phyloP scores from a whole-genome alignment of 2,888 invertebrate genomes.

The Dolomedes plantarius region DNA sequence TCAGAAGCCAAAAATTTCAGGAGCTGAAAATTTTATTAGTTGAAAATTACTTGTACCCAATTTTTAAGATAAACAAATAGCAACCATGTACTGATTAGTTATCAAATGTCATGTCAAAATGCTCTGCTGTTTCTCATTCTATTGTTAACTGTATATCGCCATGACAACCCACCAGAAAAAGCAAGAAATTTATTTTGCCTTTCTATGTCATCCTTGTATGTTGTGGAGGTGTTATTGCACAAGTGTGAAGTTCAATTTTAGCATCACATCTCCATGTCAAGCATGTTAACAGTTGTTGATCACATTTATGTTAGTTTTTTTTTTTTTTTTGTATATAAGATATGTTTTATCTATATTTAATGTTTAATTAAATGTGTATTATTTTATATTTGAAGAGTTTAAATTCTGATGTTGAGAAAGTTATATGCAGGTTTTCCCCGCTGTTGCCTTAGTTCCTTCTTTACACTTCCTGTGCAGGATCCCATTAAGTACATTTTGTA shows the following conservation, averaged over 20 bases:
- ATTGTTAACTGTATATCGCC: background rate
- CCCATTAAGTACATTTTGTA: background rate
- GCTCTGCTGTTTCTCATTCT: background rate
- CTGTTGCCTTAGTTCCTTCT: background rate
- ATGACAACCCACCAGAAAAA: background rate
- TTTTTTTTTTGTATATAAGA: slow-evolving; percentile 54
- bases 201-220: background rate
- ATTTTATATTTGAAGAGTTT: slow-evolving; percentile 47
- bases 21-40: too few species aligned
- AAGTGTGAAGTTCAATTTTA: slow-evolving; percentile 32
- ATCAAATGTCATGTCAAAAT: slow-evolving; percentile 9
- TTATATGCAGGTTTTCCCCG: background rate
- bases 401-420: background rate
- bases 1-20: too few species aligned
- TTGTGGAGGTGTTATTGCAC: slow-evolving; percentile 30
- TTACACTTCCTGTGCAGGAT: background rate
- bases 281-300: background rate
- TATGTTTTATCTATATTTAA: slow-evolving; percentile 13
- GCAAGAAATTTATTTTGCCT: background rate
- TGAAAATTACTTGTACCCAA: too few species aligned
- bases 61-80: too few species aligned
- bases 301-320: slow-evolving; percentile 42
- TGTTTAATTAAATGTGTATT: slow-evolving; percentile 19
- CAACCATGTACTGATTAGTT: too few species aligned
- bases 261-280: slow-evolving; percentile 15